These are phyloP conservation scores for Threskiornis aethiopicus DNA, from an alignment of 2,797 vertebrate genomes.

Conservation along the genomic window DNA sequence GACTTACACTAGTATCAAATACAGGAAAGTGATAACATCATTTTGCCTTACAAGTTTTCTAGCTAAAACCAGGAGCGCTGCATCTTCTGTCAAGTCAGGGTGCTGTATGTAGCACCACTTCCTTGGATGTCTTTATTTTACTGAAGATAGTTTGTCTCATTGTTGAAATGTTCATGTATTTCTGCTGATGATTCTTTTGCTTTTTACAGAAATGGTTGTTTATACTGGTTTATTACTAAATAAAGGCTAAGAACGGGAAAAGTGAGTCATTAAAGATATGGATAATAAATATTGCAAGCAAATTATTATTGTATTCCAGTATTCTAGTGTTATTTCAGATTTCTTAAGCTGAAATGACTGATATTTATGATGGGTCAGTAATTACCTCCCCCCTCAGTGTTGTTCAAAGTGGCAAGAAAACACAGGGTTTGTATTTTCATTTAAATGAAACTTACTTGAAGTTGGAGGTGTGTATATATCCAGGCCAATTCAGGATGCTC, in stretches of 20 bases:
- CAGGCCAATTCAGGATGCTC: not conserved
- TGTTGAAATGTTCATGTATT: not conserved
- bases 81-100: not conserved
- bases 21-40: fast-evolving
- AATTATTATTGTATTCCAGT: not conserved
- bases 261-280: not conserved
- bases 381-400: not conserved
- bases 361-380: not conserved
- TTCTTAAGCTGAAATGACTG: not conserved
- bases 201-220: not conserved
- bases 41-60: not conserved
- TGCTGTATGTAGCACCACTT: not conserved
- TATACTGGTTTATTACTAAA: not conserved
- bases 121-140: not conserved
- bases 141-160: not conserved
- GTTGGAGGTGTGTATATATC: not conserved
- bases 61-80: not conserved
- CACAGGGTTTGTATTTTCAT: not conserved
- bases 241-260: not conserved
- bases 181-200: not conserved
- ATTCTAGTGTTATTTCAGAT: not conserved
- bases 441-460: not conserved
- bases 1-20: not conserved
- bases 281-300: not conserved
- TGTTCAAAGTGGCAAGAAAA: not conserved